Evolutionary conservation across 2,113 vertebrate genomes (phyloP), one percentile per base, ranked within the genome.

Genomic region (Corythornis cristatus): DNA sequence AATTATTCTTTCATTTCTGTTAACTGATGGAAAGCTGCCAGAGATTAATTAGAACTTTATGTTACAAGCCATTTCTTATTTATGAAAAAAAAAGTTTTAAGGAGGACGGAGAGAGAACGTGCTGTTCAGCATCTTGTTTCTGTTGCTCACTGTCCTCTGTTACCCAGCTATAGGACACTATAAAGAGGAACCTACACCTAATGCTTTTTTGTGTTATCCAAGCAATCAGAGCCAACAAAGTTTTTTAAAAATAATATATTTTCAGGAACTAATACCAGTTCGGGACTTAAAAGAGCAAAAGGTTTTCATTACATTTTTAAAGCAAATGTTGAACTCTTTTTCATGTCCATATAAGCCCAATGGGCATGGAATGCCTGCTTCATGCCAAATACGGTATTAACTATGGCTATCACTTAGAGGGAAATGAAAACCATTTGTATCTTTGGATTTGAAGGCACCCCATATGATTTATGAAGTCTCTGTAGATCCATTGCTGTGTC

Each of bases 221-320:
- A 91, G 60, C 43, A 90, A 89, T 74, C 33, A 35, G 57, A 94
- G 80, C 75, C 73, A 87, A 40, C 7, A 42, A 76, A 54, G 35
- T 15, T 86, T 91, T 74, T 35, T 33, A 40, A 31, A 89, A 86
- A 40, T 53, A 74, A 83, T 20, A 70, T 71, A 48, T 21, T 89
- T 73, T 53, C 66, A 46, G 51, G 79, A 94, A 86, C 21, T 66
- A 73, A 81, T 90, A 53, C 43, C 70, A 60, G 29, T 61, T 88
- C 26, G 23, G 14, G 54, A 62, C 78, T 88, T 65, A 51, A 87
- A 79, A 65, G 67, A 91, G 62, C 60, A 89, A 93, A 93, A 87
- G 33, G 13, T 86, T 95, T 90, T 87, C 42, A 71, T 93, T 93
- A 90, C 40, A 50, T 83, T 93, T 94, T 93, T 87, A 91, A 90